Base-by-base conservation (phyloP, 2,888 invertebrate genomes). In the Dione juno region DNA sequence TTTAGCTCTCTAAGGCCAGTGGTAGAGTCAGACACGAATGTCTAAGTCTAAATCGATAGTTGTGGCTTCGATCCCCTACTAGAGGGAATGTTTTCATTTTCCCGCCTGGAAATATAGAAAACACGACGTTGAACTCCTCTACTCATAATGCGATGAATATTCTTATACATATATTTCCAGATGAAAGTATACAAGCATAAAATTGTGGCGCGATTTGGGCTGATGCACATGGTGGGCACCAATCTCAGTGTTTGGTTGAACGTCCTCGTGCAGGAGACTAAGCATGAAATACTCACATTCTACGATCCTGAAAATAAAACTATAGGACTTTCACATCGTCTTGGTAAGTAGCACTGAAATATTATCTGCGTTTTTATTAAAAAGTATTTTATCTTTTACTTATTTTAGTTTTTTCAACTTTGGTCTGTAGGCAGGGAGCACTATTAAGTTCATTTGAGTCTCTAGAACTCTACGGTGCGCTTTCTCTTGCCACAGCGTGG, bases 191-290 rank as follows among this genome's bases (percentile, higher is more conserved):
- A 97, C 88, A 96, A 96, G 78, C 97, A 97, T 87, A 97, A 97
- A 88, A 95, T 97, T 74, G 95, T 98, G 71, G 98, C 99, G 0
- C 94, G 98, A 74, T 98, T 99, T 81, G 99, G 99, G 1, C 94
- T 99, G 71, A 99, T 99, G 99, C 99, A 99, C 87, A 98, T 99
- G 98, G 97, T 99, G 70, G 99, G 99, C 35, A 99, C 99, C 13
- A 99, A 99, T 90, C 92, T 99, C 65, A 99, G 99, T 77, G 98
- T 99, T 19, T 99, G 99, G 99, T 94, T 99, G 52, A 97, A 98
- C 84, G 98, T 98, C 0, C 94, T 99, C 37, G 97, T 99, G 3
- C 97, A 98, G 88, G 99, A 99, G 90, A 98, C 98, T 0, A 97
- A 98, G 85, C 98, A 98, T 86, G 98, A 98, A 90, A 98, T 98